Evolutionary conservation across 1,140 invertebrate genomes (phyloP).

Genomic region (Pogonomyrmex californicus): DNA sequence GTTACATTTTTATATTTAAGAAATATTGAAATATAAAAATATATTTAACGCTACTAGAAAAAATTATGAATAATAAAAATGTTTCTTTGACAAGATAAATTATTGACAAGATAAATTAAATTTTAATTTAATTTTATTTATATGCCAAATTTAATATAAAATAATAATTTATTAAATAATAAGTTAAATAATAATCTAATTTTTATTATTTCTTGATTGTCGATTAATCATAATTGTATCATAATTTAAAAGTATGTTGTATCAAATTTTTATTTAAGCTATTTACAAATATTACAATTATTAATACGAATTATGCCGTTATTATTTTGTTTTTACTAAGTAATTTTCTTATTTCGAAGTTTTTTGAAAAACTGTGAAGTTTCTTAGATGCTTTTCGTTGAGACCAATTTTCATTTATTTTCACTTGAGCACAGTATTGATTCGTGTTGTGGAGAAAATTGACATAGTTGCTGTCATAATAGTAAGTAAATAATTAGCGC

Average conservation of each 20-base stretch:
- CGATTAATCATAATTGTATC: not conserved
- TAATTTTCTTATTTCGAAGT: slow-evolving; percentile 36
- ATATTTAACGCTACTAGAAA: not conserved
- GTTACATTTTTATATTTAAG: slow-evolving; percentile 7
- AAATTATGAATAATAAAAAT: not conserved
- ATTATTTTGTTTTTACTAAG: not conserved
- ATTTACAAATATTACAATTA: not conserved
- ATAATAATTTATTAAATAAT: not conserved
- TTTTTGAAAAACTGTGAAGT: not conserved
- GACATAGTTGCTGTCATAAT: slow-evolving; percentile 48
- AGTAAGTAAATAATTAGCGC: slow-evolving; percentile 57
- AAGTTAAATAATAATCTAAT: not conserved
- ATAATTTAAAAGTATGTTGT: not conserved
- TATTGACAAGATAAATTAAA: not conserved
- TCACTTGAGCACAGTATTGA: slow-evolving; percentile 37
- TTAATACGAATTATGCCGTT: not conserved
- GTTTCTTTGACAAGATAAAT: not conserved
- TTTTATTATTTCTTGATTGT: slow-evolving; percentile 2
- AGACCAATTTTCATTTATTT: slow-evolving; percentile 32
- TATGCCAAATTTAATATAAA: not conserved
- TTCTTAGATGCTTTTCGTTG: slow-evolving; percentile 7
- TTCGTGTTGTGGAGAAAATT: slow-evolving; percentile 41
- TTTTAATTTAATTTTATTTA: not conserved
- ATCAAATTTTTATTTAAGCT: not conserved
- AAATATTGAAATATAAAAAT: not conserved